Evolutionary conservation across 2,797 vertebrate species (phyloP), one percentile per base, ranked within the genome.

Genomic region (Myotis vivesi): DNA sequence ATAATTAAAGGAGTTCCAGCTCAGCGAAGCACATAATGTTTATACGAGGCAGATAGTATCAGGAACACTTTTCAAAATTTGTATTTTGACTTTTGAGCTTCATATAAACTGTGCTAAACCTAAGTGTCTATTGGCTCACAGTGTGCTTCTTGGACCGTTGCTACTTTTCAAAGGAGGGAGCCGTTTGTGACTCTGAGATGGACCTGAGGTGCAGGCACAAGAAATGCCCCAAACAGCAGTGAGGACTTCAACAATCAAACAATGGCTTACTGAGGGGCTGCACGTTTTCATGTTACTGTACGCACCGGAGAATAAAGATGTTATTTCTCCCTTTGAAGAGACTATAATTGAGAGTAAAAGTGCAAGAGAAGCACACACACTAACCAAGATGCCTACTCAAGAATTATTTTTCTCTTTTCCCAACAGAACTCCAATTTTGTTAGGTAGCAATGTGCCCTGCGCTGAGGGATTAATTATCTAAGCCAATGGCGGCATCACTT

Each of bases 1-100:
- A 94, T 93, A 92, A 96, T 95, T 94, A 94, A 96, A 91, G 93
- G 71, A 76, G 16, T 94, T 77, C 66, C 57, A 75, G 57, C n/a
- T 90, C 22, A 44, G 66, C 38, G 46, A 57, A 82, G 51, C 15
- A 38, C 25, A 68, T 46, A 62, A 73, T 84, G 69, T 91, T 94
- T 96, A 51, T n/a, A 53, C 51, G 55, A 91, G 64, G 66, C 75
- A 89, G 12, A 75, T 1, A 91, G 12, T 79, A 91, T 92, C 51
- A n/a, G 64, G 72, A 38, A 79, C 22, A 49, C 16, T 84, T 83
- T 33, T 96, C 69, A 89, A 87, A 75, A 57, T 89, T 75, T 68
- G 13, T 69, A 57, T 28, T 76, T 94, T 85, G 38, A 55, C 66
- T 94, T 81, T n/a, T 10, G 6, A 88, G 33, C 3, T 62, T 23